Conservation (phyloP, 2,113 vertebrate genomes). For the Phyllostomus discolor region DNA sequence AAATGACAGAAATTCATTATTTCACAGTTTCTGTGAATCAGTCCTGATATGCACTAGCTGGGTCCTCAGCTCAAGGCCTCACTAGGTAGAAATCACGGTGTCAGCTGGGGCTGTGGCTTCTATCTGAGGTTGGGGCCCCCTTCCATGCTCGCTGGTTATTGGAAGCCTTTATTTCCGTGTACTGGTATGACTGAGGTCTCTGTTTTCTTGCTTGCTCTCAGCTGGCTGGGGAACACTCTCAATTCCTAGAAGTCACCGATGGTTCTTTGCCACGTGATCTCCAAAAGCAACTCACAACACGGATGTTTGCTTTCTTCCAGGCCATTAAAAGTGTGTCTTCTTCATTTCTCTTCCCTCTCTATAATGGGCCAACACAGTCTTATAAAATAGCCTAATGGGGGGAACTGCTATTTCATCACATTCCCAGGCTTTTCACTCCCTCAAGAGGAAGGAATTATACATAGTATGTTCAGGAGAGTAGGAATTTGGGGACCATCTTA, state of each 20-base stretch:
- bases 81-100: not conserved
- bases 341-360: not conserved
- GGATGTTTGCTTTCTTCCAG: not conserved
- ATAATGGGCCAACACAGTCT: not conserved
- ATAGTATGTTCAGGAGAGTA: not conserved
- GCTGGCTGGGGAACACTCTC: not conserved
- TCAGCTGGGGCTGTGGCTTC: not conserved
- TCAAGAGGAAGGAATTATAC: not conserved
- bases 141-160: not conserved
- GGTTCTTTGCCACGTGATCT: fast-evolving
- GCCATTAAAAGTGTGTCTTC: not conserved
- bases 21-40: not conserved
- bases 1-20: not conserved
- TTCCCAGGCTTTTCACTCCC: not conserved
- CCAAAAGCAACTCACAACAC: not conserved
- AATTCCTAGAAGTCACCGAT: not conserved
- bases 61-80: not conserved
- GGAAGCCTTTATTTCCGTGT: not conserved
- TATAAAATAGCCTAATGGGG: not conserved
- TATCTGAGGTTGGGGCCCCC: not conserved
- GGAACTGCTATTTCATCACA: not conserved
- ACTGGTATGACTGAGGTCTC: not conserved
- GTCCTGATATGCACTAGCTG: not conserved
- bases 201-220: not conserved
- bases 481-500: not conserved